Conservation (phyloP, 1,140 invertebrate genomes). For the Scaptomyza hsui region DNA sequence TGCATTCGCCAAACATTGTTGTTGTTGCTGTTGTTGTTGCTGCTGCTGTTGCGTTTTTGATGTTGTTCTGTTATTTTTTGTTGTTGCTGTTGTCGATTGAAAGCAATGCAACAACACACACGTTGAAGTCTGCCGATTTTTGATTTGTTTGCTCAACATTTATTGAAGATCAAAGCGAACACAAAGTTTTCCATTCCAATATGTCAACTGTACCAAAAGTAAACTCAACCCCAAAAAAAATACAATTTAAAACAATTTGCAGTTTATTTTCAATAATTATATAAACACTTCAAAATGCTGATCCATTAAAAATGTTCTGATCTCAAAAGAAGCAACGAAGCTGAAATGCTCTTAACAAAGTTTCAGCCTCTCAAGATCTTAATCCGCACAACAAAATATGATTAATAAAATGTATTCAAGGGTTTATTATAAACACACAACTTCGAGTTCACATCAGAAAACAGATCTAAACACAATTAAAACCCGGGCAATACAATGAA, state of each 20-base stretch:
- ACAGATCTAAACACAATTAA: slow-evolving; percentile 73
- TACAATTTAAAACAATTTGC: slow-evolving; percentile 22
- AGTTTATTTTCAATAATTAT: neutral
- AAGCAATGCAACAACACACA: slow-evolving; percentile 48
- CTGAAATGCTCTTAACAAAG: neutral
- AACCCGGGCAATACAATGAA: slow-evolving; percentile 61
- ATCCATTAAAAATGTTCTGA: too few species aligned
- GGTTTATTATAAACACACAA: slow-evolving; percentile 15
- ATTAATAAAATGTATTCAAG: slow-evolving; percentile 20
- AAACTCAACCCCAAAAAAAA: slow-evolving; percentile 19
- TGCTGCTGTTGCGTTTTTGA: slow-evolving; percentile 31
- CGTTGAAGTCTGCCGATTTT: slow-evolving; percentile 53
- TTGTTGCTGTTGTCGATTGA: slow-evolving; percentile 48
- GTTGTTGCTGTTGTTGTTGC: slow-evolving; percentile 34
- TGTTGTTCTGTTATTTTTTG: slow-evolving; percentile 47
- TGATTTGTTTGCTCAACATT: slow-evolving; percentile 78
- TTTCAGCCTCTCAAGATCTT: slow-evolving; percentile 8
- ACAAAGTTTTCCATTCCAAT: slow-evolving; percentile 23
- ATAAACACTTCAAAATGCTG: too few species aligned
- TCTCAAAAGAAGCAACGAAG: slow-evolving; percentile 19
- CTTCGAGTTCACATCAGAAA: neutral
- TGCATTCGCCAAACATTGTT: slow-evolving; percentile 53
- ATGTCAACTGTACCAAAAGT: slow-evolving; percentile 54
- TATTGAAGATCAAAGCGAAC: slow-evolving; percentile 74
- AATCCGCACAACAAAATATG: slow-evolving; percentile 6